A percentile compares a stretch with the other conserved stretches of the same genome.
Evolutionary conservation across 1,140 invertebrate genomes (phyloP).

Genomic region (Euwallacea similis): DNA sequence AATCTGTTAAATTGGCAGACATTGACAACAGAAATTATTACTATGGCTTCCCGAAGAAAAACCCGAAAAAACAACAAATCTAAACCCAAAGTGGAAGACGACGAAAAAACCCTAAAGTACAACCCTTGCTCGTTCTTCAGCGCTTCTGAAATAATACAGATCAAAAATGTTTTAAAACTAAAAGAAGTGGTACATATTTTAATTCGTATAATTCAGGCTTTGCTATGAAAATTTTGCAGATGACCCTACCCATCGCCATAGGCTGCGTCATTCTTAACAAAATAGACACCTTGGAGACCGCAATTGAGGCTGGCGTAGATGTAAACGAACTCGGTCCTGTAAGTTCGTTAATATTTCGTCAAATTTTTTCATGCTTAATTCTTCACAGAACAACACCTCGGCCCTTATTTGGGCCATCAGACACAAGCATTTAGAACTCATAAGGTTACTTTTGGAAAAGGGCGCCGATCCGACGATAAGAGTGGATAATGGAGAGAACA

Average conservation of each 20-base stretch:
- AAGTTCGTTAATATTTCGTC: slow-evolving; percentile 5
- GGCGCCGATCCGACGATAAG: slow-evolving; percentile 48
- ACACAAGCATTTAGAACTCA: slow-evolving; percentile 50
- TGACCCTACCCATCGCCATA: slow-evolving; percentile 41
- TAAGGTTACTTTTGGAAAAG: slow-evolving; percentile 48
- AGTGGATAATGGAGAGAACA: slow-evolving; percentile 50
- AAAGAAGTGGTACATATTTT: slow-evolving; percentile 43
- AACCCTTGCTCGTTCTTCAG: slow-evolving; percentile 37
- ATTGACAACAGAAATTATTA: slow-evolving; percentile 14
- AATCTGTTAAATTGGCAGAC: slow-evolving; percentile 18
- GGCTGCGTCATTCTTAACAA: slow-evolving; percentile 44
- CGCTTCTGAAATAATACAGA: slow-evolving; percentile 35
- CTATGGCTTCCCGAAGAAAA: slow-evolving; percentile 23
- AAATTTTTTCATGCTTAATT: background rate
- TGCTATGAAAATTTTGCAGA: slow-evolving; percentile 38
- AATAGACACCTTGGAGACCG: slow-evolving; percentile 37
- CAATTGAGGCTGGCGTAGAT: slow-evolving; percentile 42
- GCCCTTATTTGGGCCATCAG: slow-evolving; percentile 52
- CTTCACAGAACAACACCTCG: slow-evolving; percentile 47
- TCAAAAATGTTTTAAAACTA: slow-evolving; percentile 41
- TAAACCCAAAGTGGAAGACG: slow-evolving; percentile 15
- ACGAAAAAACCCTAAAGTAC: slow-evolving; percentile 9
- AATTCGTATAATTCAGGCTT: slow-evolving; percentile 11
- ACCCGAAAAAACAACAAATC: slow-evolving; percentile 18
- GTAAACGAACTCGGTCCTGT: slow-evolving; percentile 44